Percentiles rank a stretch among this genome's conserved stretches.
Conservation (phyloP, 1,140 invertebrate genomes). For the Formica selysi region DNA sequence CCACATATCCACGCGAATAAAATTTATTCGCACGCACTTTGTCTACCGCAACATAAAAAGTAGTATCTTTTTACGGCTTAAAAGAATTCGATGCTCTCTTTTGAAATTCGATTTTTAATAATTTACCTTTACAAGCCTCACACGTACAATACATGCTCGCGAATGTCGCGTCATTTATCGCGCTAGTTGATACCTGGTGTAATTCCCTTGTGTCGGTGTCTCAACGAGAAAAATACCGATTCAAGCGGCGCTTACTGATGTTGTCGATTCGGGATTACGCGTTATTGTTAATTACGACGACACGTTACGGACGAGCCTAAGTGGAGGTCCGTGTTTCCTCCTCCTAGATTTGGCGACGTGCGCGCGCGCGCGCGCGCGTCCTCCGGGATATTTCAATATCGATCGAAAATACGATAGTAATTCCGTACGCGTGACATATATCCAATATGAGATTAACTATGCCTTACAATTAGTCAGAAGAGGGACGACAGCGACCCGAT, state of each 20-base stretch:
- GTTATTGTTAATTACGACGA: slow-evolving; percentile 56
- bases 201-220: slow-evolving; percentile 17
- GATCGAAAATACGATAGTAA: slow-evolving; percentile 62
- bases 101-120: background rate
- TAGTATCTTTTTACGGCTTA: background rate
- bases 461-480: slow-evolving; percentile 61
- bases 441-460: slow-evolving; percentile 62
- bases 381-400: slow-evolving; percentile 46
- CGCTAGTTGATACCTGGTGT: slow-evolving; percentile 32
- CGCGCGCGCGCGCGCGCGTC: background rate
- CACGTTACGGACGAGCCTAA: slow-evolving; percentile 3
- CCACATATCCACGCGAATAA: background rate
- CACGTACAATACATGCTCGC: background rate
- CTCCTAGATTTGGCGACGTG: slow-evolving; percentile 3
- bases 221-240: slow-evolving; percentile 23
- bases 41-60: background rate
- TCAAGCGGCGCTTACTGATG: background rate
- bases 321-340: background rate
- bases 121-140: slow-evolving; percentile 20
- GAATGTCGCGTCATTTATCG: background rate
- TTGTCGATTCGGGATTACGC: slow-evolving; percentile 29
- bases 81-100: background rate
- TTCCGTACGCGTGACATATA: slow-evolving; percentile 57
- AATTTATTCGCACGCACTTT: slow-evolving; percentile 5
- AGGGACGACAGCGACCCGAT: slow-evolving; percentile 49